Base-by-base conservation (phyloP, 2,797 vertebrate genomes). In the Hippopotamyrus pictus region DNA sequence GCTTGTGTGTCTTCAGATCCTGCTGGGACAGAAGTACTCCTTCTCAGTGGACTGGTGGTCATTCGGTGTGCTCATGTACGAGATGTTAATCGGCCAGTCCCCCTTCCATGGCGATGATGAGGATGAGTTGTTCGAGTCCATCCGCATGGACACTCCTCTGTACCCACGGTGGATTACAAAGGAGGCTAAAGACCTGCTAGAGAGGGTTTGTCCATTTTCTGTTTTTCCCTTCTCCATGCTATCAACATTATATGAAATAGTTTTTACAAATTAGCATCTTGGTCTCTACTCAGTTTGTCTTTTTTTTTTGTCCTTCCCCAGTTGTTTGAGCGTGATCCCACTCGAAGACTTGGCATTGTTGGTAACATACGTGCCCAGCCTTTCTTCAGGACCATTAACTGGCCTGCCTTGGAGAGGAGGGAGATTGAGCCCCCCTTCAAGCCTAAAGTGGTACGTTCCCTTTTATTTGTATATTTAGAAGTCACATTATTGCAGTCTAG, bases 21-120 rank as follows among this genome's bases (percentile, higher is more conserved):
- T 99, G 89, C 95, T 97, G 92, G 98, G 98, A 44, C 95, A 97
- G 92, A 96, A 97, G 89, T 99, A 99, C 94, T 97, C 98, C 0
- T 99, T 99, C 95, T 99, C 99, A 0, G 98, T 99, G 76, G 99
- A 99, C 96, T 99, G 98, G 98, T 99, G 99, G 99, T 99, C 98
- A 0, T 99, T 99, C 2, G 99, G 99, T 9, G 99, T 99, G 88
- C 93, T 99, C 91, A 96, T 99, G 3, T 99, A 98, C 0, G 99
- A 99, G 95, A 99, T 99, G 99, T 96, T 99, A 48, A 97, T 99
- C 48, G 99, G 99, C 46, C 99, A 99, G 89, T 99, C 98, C 0
- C 99, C 99, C 0, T 99, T 99, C 95, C 99, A 99, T 0, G 99
- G 99, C 3, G 98, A 99, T 0, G 98, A 99, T 82, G 99, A 99